Conservation (phyloP, 2,113 vertebrate genomes). For the Perca schrenkii region DNA sequence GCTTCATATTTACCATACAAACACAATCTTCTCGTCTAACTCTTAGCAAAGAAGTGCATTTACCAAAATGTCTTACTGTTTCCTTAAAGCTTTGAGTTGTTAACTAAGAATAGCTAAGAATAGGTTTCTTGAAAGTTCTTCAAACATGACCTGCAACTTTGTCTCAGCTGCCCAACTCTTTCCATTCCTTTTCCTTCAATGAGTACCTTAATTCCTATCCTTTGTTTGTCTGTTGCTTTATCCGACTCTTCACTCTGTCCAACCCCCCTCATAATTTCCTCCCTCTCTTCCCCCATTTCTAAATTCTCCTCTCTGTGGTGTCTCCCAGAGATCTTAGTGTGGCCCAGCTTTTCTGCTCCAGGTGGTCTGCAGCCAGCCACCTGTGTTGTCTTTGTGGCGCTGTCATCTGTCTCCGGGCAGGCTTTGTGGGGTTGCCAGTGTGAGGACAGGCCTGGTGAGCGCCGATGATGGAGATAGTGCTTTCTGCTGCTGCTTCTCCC, state of each 20-base stretch:
- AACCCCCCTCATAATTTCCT: slow-evolving; percentile 6
- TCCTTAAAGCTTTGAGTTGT: background rate
- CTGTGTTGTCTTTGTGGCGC: slow-evolving; percentile 83
- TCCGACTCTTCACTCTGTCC: slow-evolving; percentile 28
- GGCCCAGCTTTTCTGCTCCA: slow-evolving; percentile 71
- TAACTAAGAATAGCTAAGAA: background rate
- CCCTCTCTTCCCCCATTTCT: slow-evolving; percentile 6
- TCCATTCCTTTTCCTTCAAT: slow-evolving; percentile 2
- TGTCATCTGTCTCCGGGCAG: slow-evolving; percentile 82
- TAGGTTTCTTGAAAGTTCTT: background rate
- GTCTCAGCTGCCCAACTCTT: background rate
- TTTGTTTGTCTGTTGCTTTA: slow-evolving; percentile 40
- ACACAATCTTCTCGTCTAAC: background rate
- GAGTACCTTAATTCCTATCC: background rate
- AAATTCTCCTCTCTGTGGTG: slow-evolving; percentile 23
- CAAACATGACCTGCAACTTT: background rate
- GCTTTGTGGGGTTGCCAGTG: slow-evolving; percentile 80
- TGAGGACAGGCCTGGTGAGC: slow-evolving; percentile 74
- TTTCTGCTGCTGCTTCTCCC: slow-evolving; percentile 69
- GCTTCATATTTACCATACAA: background rate
- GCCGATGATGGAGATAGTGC: slow-evolving; percentile 79
- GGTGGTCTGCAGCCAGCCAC: slow-evolving; percentile 81
- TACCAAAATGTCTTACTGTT: background rate
- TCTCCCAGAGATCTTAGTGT: slow-evolving; percentile 59
- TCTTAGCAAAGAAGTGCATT: background rate